A percentile compares a stretch with the other conserved stretches of the same genome.
These are phyloP conservation scores for Setipinna tenuifilis DNA, from an alignment of 2,797 vertebrate species.

Conservation along the genomic window DNA sequence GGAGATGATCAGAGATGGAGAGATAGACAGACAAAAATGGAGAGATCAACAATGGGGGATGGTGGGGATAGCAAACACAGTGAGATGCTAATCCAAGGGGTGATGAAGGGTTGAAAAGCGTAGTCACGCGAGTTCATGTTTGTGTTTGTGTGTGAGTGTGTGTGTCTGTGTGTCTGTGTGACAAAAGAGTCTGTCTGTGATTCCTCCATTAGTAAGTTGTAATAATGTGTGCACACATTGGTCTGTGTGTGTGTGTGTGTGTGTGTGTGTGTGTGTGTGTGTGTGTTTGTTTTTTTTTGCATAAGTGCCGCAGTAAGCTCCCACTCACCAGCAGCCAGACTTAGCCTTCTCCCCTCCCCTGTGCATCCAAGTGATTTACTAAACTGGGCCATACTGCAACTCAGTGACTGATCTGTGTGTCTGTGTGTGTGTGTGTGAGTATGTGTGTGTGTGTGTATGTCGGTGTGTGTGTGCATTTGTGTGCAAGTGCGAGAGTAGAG, in stretches of 20 bases:
- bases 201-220: no score
- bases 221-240: no score
- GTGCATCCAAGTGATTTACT: background rate
- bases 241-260: slow-evolving; percentile 24
- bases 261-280: slow-evolving; percentile 1
- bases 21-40: background rate
- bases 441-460: no score
- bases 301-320: background rate
- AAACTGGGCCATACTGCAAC: slow-evolving; percentile 2
- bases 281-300: slow-evolving; percentile 19
- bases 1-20: background rate
- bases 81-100: background rate
- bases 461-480: no score
- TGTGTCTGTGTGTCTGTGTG: slow-evolving; percentile 28
- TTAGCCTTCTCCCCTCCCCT: background rate
- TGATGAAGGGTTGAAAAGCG: background rate
- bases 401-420: slow-evolving; percentile 16
- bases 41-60: background rate
- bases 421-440: no score
- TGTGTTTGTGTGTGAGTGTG: slow-evolving; percentile 20
- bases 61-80: background rate
- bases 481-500: no score
- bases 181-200: no score
- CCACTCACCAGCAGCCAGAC: slow-evolving; percentile 4
- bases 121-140: background rate